Conservation (phyloP, 2,888 invertebrate species). For the Smittia sp. region DNA sequence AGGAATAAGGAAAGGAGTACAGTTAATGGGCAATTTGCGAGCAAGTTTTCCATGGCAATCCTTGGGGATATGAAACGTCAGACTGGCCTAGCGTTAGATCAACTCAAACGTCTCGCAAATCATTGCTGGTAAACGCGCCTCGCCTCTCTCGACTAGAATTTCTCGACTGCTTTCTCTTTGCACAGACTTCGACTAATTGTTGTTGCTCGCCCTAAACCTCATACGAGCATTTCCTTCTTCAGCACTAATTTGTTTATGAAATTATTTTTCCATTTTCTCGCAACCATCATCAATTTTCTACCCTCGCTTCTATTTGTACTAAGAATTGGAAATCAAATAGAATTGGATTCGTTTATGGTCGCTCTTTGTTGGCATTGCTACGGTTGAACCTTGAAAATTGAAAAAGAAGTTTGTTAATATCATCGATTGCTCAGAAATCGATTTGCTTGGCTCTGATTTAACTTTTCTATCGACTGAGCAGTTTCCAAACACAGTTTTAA, state of each 20-base stretch:
- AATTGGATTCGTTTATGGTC: constrained; percentile 1
- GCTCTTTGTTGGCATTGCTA: no score
- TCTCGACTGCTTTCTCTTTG: background rate
- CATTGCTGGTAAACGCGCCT: background rate
- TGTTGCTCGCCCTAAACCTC: background rate
- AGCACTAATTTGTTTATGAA: constrained; percentile 9
- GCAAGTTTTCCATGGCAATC: no score
- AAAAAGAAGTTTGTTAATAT: no score
- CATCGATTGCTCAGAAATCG: no score
- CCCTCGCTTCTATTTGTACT: background rate
- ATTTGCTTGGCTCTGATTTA: no score
- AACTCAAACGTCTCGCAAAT: no score
- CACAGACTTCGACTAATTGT: background rate
- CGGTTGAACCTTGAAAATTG: no score
- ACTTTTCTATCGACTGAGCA: no score
- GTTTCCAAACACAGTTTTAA: no score
- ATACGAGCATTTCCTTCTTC: background rate
- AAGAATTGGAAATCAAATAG: background rate
- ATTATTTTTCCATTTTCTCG: constrained; percentile 10
- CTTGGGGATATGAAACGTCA: no score
- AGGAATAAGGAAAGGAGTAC: background rate
- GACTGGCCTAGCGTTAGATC: no score
- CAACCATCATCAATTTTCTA: background rate
- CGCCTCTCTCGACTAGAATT: no score
- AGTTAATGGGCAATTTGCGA: constrained; percentile 34